Percentiles rank a stretch among this genome's conserved stretches.
Conservation (phyloP, 2,888 invertebrate species). For the Microchrysa polita region DNA sequence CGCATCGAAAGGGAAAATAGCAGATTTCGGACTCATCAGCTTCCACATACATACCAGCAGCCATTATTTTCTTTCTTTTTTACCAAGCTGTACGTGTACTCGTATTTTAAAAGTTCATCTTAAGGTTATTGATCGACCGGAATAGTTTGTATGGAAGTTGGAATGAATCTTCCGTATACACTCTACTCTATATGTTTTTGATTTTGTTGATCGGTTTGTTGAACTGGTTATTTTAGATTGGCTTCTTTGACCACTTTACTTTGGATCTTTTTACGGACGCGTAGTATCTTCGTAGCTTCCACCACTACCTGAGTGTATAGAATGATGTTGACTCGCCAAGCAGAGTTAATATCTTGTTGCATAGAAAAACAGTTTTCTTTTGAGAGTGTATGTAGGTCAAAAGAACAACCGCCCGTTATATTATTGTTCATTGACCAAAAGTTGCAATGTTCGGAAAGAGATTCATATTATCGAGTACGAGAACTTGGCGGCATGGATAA, state of each 20-base stretch:
- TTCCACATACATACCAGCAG: too few species aligned
- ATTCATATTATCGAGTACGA: too few species aligned
- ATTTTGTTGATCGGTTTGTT: conserved; percentile 33
- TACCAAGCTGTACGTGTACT: background rate
- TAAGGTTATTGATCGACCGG: conserved; percentile 32
- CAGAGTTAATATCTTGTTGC: conserved; percentile 17
- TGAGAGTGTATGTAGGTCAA: conserved; percentile 33
- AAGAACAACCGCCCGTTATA: conserved; percentile 34
- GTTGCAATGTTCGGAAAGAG: too few species aligned
- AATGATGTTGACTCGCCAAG: background rate
- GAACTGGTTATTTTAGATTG: conserved; percentile 38
- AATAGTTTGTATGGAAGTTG: conserved; percentile 12
- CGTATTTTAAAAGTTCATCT: conserved; percentile 16
- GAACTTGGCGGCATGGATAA: too few species aligned
- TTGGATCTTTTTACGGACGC: too few species aligned
- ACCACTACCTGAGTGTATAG: background rate
- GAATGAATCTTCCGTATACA: too few species aligned
- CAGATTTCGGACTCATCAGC: conserved; percentile 7
- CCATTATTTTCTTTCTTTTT: background rate
- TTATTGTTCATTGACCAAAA: conserved; percentile 32
- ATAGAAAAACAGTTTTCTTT: conserved; percentile 38
- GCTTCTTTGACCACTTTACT: background rate
- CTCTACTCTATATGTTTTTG: conserved; percentile 10
- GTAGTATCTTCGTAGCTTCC: too few species aligned
- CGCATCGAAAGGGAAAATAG: conserved; percentile 31